Conservation (phyloP, 2,888 invertebrate species). For the Sinodicranocentrus sp. region DNA sequence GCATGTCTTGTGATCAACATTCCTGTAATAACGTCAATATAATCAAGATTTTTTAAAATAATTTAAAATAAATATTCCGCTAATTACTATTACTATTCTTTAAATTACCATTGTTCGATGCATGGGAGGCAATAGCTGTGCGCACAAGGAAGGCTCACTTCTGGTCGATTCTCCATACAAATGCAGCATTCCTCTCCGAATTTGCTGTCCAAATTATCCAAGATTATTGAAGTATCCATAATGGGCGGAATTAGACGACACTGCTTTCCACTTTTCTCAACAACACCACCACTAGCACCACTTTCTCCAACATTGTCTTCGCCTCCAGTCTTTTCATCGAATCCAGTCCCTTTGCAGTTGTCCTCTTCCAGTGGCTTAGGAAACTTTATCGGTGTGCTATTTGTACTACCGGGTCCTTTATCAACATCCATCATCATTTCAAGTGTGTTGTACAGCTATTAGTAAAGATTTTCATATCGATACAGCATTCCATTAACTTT, state of each 20-base stretch:
- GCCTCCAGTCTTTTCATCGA: background rate
- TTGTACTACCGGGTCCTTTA: slow-evolving; percentile 40
- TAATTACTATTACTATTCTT: too few relatives aligned
- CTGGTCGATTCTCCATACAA: slow-evolving; percentile 85
- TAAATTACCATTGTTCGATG: slow-evolving; percentile 87
- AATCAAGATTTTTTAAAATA: background rate
- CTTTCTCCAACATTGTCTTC: slow-evolving; percentile 28
- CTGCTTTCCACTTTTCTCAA: slow-evolving; percentile 24
- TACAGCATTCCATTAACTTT: background rate
- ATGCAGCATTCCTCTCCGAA: slow-evolving; percentile 83
- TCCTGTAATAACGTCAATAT: slow-evolving; percentile 80
- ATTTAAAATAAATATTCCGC: too few relatives aligned
- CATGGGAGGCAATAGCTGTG: slow-evolving; percentile 86
- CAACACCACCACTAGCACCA: slow-evolving; percentile 78
- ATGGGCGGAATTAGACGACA: slow-evolving; percentile 69
- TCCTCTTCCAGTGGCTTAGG: slow-evolving; percentile 23
- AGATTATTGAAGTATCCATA: slow-evolving; percentile 74
- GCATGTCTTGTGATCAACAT: slow-evolving; percentile 84
- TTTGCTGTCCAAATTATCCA: slow-evolving; percentile 75
- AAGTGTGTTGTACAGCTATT: slow-evolving; percentile 52
- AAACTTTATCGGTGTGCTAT: slow-evolving; percentile 35
- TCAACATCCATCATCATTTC: slow-evolving; percentile 58
- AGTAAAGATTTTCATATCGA: background rate
- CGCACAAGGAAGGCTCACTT: slow-evolving; percentile 84
- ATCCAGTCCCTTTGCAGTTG: background rate